These are phyloP conservation scores for Pteruthius melanotis DNA, from an alignment of 2,113 vertebrate genomes.

Conservation along the genomic window DNA sequence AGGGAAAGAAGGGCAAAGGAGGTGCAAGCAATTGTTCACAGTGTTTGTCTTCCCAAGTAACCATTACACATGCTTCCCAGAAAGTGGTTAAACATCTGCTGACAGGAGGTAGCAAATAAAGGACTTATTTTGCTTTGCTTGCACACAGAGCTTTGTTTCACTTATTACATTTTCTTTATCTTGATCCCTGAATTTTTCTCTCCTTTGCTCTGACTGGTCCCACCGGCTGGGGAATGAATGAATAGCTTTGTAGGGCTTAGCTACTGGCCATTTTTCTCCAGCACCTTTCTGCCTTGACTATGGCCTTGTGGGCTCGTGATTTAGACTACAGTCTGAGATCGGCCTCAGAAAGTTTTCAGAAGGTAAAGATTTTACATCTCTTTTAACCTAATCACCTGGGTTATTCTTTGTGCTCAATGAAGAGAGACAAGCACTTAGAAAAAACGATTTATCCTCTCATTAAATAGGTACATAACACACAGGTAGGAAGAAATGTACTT, in stretches of 20 bases:
- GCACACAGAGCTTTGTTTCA: background rate
- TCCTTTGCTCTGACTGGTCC: background rate
- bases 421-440: background rate
- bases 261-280: background rate
- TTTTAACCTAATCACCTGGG: background rate
- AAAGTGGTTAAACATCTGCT: background rate
- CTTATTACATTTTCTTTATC: background rate
- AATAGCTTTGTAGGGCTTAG: background rate
- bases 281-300: background rate
- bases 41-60: background rate
- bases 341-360: background rate
- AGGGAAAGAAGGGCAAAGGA: background rate
- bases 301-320: background rate
- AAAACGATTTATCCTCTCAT: background rate
- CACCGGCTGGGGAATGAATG: rapidly evolving
- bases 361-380: background rate
- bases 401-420: background rate
- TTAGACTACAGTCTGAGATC: background rate
- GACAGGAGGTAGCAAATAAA: background rate
- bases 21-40: rapidly evolving
- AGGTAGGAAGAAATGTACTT: background rate
- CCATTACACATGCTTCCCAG: background rate
- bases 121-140: background rate
- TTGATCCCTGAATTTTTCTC: background rate
- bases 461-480: background rate